Evolutionary conservation across 2,888 invertebrate species (phyloP).

Genomic region (Argyresthia albistria): DNA sequence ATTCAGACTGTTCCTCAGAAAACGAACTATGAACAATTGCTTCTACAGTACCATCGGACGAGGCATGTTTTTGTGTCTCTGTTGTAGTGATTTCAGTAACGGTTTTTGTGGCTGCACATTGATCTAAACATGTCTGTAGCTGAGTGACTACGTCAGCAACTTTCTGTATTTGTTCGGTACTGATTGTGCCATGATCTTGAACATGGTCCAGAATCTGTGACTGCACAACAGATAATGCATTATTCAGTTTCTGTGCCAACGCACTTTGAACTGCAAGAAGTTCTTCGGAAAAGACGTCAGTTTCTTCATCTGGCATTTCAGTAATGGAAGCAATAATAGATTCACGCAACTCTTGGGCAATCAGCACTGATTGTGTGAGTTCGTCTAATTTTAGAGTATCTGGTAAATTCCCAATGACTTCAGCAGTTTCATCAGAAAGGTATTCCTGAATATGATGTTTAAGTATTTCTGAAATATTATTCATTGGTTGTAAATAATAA

Average conservation of each 20-base stretch:
- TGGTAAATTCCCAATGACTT: conserved; percentile 18
- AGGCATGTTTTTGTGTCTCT: no score
- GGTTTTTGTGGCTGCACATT: no score
- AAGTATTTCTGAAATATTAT: conserved; percentile 13
- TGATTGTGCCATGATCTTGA: background rate
- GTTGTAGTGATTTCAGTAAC: no score
- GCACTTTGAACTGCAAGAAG: no score
- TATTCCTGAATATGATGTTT: conserved; percentile 26
- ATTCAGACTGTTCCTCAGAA: no score
- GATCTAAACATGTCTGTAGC: no score
- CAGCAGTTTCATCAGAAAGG: conserved; percentile 19
- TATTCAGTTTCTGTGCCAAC: background rate
- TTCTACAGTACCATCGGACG: no score
- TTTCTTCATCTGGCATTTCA: background rate
- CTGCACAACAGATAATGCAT: background rate
- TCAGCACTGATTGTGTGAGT: conserved; percentile 18
- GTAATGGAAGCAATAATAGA: conserved; percentile 3
- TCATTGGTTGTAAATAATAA: background rate
- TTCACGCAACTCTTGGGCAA: conserved; percentile 21
- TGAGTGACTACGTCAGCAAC: no score
- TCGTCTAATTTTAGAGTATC: conserved; percentile 13
- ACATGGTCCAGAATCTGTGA: background rate
- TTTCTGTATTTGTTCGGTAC: no score
- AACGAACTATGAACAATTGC: no score
- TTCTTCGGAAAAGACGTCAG: no score